A percentile compares a stretch with the other conserved stretches of the same genome.
phyloP scores from a whole-genome alignment of 2,797 vertebrate genomes.

The Danio choprae region DNA sequence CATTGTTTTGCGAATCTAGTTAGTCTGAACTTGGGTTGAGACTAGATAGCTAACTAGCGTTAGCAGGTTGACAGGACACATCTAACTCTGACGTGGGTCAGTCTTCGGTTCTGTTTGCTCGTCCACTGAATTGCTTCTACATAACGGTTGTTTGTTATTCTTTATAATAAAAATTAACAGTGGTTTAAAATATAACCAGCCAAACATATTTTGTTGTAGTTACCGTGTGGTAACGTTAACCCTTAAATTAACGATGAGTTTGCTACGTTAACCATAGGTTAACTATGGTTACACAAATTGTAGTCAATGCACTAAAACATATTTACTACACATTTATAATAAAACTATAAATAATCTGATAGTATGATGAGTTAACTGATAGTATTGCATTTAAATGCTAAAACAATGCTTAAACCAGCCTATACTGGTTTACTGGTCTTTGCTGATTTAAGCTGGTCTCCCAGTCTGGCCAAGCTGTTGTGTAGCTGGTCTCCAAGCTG shows the following conservation, averaged over 20 bases:
- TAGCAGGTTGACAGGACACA: conserved; percentile 42
- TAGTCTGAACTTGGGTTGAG: background rate
- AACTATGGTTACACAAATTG: too few species aligned
- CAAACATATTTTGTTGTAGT: too few species aligned
- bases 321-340: background rate
- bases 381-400: background rate
- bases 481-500: conserved; percentile 6
- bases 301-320: too few species aligned
- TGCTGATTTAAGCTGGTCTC: conserved; percentile 5
- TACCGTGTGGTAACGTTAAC: too few species aligned
- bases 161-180: too few species aligned
- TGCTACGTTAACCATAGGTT: too few species aligned
- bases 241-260: too few species aligned
- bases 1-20: background rate
- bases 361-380: background rate
- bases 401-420: too few species aligned
- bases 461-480: conserved; percentile 5
- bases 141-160: background rate
- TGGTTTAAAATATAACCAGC: too few species aligned
- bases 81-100: conserved; percentile 18
- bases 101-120: background rate
- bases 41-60: background rate
- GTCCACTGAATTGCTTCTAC: background rate
- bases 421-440: conserved; percentile 1
- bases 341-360: background rate